Evolutionary conservation across 2,888 invertebrate species (phyloP), one percentile per base, ranked within the genome.

Genomic region (Agonum fuliginosum): DNA sequence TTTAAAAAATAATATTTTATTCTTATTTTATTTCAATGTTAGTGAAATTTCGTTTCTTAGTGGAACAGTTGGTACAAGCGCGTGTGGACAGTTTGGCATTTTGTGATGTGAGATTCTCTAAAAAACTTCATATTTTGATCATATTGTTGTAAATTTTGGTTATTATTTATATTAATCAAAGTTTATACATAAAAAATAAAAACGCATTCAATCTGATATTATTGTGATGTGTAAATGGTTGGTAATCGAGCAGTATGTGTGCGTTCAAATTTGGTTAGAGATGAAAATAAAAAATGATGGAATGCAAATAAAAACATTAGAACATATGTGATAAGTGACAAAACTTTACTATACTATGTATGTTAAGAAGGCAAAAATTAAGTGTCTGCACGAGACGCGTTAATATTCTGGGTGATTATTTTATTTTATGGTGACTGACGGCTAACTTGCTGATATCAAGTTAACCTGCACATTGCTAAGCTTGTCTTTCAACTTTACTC

Each of bases 21-120:
- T n/a, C n/a, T n/a, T n/a, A n/a, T n/a, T n/a, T n/a, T n/a, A 43
- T 43, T 14, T 8, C 43, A 43, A 48, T 24, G n/a, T 3, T 30
- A 62, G 58, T 62, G 14, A 34, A 58, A 62, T 62, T 62, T 62
- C 17, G 14, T 62, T 62, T 62, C 30, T 17, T 62, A 62, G 58
- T 27, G 30, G 27, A 8, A 62, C 14, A 62, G 86, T 87, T 87
- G 87, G 87, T 85, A 87, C 83, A 85, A 86, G 84, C 86, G 86
- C 86, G 85, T 86, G 86, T 86, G 86, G 86, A 87, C 86, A 87
- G 86, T 87, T 87, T 87, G 86, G 87, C 87, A 87, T 87, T 87
- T 86, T 86, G 86, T 87, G 86, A 86, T 86, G 86, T 86, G 86
- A 86, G 85, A 84, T 85, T 86, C 86, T 86, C 65, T 84, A 84